Percentiles rank a stretch among this genome's conserved stretches.
Evolutionary conservation across 1,140 invertebrate species (phyloP).

Genomic region (Eurosta solidaginis): DNA sequence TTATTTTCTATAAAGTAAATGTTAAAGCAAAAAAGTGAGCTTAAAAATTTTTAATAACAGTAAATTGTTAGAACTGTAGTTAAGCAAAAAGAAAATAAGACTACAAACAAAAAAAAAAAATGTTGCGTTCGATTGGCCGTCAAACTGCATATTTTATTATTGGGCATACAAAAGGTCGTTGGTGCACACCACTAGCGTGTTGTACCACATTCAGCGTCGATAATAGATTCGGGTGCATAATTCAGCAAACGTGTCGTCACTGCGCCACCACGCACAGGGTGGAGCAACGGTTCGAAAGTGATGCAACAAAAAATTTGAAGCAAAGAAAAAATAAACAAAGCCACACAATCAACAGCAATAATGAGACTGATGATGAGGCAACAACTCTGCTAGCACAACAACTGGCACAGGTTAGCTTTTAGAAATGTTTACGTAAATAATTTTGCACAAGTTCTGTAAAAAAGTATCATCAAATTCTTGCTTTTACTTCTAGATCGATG

Average conservation of each 20-base stretch:
- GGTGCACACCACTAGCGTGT: not conserved
- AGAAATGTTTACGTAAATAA: constrained; percentile 11
- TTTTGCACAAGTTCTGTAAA: not conserved
- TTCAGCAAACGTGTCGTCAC: constrained; percentile 5
- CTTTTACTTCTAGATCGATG: constrained; percentile 71
- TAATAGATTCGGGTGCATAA: not conserved
- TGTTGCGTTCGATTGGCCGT: constrained; percentile 59
- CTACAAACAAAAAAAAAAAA: constrained; percentile 39
- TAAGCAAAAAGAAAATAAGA: constrained; percentile 24
- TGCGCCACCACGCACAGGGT: not conserved
- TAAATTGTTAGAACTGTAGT: not conserved
- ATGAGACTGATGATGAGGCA: constrained; percentile 42
- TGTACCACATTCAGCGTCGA: not conserved
- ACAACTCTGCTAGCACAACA: constrained; percentile 38
- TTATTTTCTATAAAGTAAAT: not conserved
- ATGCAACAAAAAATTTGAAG: not conserved
- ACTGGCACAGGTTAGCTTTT: constrained; percentile 56
- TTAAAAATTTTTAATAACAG: constrained; percentile 10
- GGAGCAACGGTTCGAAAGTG: constrained; percentile 16
- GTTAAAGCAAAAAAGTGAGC: constrained; percentile 23
- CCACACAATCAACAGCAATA: constrained; percentile 32
- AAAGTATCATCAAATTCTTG: not conserved
- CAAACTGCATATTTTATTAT: constrained; percentile 40
- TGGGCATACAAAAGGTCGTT: constrained; percentile 9
- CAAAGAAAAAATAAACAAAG: constrained; percentile 28